Evolutionary conservation across 2,888 invertebrate species (phyloP), one percentile per base, ranked within the genome.

Genomic region (Heteromurus nitidus): DNA sequence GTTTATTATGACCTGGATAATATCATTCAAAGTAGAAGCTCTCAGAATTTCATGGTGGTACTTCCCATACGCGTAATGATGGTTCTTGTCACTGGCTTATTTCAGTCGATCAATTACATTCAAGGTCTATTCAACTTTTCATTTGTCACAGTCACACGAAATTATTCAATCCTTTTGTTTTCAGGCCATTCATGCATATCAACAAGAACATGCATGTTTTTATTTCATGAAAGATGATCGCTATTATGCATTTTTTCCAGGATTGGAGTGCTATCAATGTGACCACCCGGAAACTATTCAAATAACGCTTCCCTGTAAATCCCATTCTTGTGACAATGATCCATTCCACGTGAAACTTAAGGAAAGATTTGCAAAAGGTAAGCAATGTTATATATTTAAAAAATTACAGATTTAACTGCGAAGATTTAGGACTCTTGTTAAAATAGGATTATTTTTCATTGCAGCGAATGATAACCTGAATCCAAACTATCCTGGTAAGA

Each of bases 41-140:
- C 26, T 20, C n/a, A 36, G 36, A 70, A 70, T 70, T 73, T 69
- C 69, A 69, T 69, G 69, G 69, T 69, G 69, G 53, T 55, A 69
- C 36, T 55, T 22, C 13, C 22, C 20, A 42, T 36, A 11, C 36
- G 22, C 30, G 55, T 3, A 31, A 50, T 28, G 31, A 55, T 69
- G 69, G 18, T 55, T 22, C 69, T 69, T 47, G 26, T 53, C 55
- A 36, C 55, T 53, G 53, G 31, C 55, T 55, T 69, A 20, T 55
- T 55, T 31, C 69, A 69, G 31, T 55, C 69, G 36, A 69, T 55
- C 22, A 24, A 55, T 22, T 69, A 22, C 16, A 20, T 30, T 30
- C 26, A 55, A 9, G 50, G 68, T 50, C 13, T 13, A 36, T 36
- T 5, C 36, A 36, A 65, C 11, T 22, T 55, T 50, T 3, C 55